Evolutionary conservation across 2,888 invertebrate genomes (phyloP).

Genomic region (Phragmatobia fuliginosa): DNA sequence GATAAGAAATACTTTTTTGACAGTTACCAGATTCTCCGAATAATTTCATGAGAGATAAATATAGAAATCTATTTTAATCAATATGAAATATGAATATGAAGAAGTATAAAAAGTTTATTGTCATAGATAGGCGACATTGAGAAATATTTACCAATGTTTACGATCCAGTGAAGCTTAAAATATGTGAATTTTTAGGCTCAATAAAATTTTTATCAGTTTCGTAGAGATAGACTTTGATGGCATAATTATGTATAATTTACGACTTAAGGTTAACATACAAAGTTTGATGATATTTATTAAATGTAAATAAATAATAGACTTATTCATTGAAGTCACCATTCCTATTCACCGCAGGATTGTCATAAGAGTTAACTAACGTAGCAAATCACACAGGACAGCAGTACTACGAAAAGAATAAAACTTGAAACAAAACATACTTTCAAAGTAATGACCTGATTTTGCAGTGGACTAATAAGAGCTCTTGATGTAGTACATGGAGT

Average conservation of each 20-base stretch:
- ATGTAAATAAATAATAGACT: background rate
- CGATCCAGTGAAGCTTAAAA: slow-evolving; percentile 5
- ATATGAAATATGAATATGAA: background rate
- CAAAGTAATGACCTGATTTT: too few species aligned
- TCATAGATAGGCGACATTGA: slow-evolving; percentile 1
- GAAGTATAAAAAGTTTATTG: slow-evolving; percentile 2
- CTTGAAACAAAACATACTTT: too few species aligned
- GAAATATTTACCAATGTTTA: slow-evolving; percentile 17
- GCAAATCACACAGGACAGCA: too few species aligned
- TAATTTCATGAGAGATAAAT: too few species aligned
- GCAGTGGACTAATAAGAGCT: too few species aligned
- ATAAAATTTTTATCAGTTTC: slow-evolving; percentile 16
- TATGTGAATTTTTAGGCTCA: slow-evolving; percentile 1
- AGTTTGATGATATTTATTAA: background rate
- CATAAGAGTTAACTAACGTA: too few species aligned
- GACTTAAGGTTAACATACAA: background rate
- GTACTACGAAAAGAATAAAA: too few species aligned
- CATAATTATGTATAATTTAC: background rate
- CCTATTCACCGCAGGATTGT: too few species aligned
- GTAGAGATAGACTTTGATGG: slow-evolving; percentile 8
- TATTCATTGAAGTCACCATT: too few species aligned
- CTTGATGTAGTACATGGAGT: background rate
- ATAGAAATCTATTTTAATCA: background rate
- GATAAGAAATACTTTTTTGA: too few species aligned
- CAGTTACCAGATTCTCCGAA: too few species aligned